Evolutionary conservation across 2,113 vertebrate genomes (phyloP).

Genomic region (Myotis brandtii): DNA sequence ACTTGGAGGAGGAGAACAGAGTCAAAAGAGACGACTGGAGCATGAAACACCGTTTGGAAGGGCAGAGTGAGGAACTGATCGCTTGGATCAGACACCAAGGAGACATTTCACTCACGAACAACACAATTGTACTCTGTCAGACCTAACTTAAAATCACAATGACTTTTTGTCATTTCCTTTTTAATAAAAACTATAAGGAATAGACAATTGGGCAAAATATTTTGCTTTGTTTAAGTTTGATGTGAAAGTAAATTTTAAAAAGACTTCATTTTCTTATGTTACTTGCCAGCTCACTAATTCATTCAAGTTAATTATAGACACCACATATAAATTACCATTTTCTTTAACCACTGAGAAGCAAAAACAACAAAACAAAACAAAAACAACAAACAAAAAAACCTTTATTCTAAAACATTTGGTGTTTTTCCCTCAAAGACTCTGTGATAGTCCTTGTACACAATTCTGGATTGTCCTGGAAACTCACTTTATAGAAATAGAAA

Average conservation of each 20-base stretch:
- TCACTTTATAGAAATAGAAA: not conserved
- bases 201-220: not conserved
- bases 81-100: not conserved
- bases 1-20: not conserved
- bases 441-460: not conserved
- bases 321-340: not conserved
- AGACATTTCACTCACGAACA: not conserved
- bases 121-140: not conserved
- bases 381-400: not conserved
- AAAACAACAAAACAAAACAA: not conserved
- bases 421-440: constrained; percentile 39
- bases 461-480: constrained; percentile 3
- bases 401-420: constrained; percentile 9
- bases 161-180: not conserved
- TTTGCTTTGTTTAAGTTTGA: not conserved
- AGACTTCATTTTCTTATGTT: not conserved
- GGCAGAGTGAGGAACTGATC: not conserved
- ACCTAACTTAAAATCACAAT: not conserved
- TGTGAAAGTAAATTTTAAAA: not conserved
- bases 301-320: not conserved
- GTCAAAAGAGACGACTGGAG: not conserved
- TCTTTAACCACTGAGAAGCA: not conserved
- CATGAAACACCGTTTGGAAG: not conserved
- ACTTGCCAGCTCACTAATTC: not conserved
- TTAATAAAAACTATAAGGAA: not conserved